Conservation (phyloP, 2,113 vertebrate species). For the Equus quagga region DNA sequence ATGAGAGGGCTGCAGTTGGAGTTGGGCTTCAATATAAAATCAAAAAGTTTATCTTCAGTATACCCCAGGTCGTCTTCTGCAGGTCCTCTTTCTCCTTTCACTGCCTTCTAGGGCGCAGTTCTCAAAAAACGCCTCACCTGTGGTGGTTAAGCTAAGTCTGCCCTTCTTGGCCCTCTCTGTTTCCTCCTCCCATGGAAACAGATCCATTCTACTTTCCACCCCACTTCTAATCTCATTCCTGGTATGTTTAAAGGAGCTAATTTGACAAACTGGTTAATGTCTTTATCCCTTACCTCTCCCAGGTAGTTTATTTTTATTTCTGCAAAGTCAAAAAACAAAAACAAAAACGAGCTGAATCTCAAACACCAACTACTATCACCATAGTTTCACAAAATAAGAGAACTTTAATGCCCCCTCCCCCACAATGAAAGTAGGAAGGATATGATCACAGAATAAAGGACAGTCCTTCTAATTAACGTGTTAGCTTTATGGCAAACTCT, state of each 20-base stretch:
- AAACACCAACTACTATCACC: background rate
- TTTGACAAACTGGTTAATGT: conserved; percentile 16
- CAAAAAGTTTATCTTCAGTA: background rate
- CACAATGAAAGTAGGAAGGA: conserved; percentile 1
- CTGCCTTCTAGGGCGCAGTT: background rate
- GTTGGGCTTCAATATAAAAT: conserved; percentile 33
- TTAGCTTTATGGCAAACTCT: conserved; percentile 59
- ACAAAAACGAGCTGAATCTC: background rate
- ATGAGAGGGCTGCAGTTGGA: conserved; percentile 37
- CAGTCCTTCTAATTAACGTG: conserved; percentile 35
- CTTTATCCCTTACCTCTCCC: background rate
- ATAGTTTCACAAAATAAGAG: conserved; percentile 21
- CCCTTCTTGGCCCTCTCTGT: background rate
- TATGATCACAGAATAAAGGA: conserved; percentile 35
- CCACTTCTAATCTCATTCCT: background rate
- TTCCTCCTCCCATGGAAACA: background rate
- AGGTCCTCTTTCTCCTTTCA: background rate
- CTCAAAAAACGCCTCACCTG: background rate
- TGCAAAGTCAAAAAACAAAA: background rate
- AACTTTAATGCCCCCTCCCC: background rate
- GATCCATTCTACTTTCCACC: background rate
- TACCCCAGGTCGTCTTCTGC: background rate
- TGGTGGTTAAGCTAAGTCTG: background rate
- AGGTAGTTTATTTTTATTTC: conserved; percentile 53
- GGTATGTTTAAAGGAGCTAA: background rate